Evolutionary conservation across 2,888 invertebrate genomes (phyloP).

Genomic region (Agonopterix alstromeriana): DNA sequence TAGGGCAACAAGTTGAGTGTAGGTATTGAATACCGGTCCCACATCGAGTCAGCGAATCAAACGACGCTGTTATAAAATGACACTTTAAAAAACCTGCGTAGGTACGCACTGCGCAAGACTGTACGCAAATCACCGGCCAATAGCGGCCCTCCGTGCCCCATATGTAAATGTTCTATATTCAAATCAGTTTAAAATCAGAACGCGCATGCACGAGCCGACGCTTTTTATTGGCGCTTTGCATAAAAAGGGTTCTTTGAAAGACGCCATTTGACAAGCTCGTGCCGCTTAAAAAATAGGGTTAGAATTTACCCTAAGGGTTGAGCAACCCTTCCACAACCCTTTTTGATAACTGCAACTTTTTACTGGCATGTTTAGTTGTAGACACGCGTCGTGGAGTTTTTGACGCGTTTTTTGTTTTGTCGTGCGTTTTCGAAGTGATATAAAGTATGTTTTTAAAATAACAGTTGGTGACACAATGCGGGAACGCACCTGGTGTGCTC

Average conservation of each 20-base stretch:
- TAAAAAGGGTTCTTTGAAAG: slow-evolving; percentile 41
- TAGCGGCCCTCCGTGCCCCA: slow-evolving; percentile 31
- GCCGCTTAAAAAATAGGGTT: slow-evolving; percentile 35
- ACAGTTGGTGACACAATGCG: slow-evolving; percentile 4
- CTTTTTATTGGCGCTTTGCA: slow-evolving; percentile 68
- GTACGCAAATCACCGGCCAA: slow-evolving; percentile 42
- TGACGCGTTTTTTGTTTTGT: slow-evolving; percentile 39
- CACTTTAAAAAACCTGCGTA: slow-evolving; percentile 46
- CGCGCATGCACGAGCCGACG: slow-evolving; percentile 68
- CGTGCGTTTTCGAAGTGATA: slow-evolving; percentile 9
- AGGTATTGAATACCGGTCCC: too few relatives aligned
- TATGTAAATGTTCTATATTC: slow-evolving; percentile 73
- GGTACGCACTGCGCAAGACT: slow-evolving; percentile 18
- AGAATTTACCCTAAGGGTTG: slow-evolving; percentile 17
- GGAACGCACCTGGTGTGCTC: slow-evolving; percentile 5
- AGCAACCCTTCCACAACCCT: slow-evolving; percentile 66
- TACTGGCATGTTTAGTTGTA: slow-evolving; percentile 34
- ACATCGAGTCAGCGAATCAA: slow-evolving; percentile 48
- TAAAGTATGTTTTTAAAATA: slow-evolving; percentile 5
- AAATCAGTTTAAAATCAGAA: slow-evolving; percentile 73
- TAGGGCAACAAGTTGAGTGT: too few relatives aligned
- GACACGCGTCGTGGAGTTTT: slow-evolving; percentile 46
- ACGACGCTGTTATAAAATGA: slow-evolving; percentile 35
- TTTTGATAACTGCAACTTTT: slow-evolving; percentile 62
- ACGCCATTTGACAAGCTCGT: slow-evolving; percentile 23